A percentile compares a stretch with the other conserved stretches of the same genome.
Conservation (phyloP, 2,113 vertebrate species). For the Gambusia affinis region DNA sequence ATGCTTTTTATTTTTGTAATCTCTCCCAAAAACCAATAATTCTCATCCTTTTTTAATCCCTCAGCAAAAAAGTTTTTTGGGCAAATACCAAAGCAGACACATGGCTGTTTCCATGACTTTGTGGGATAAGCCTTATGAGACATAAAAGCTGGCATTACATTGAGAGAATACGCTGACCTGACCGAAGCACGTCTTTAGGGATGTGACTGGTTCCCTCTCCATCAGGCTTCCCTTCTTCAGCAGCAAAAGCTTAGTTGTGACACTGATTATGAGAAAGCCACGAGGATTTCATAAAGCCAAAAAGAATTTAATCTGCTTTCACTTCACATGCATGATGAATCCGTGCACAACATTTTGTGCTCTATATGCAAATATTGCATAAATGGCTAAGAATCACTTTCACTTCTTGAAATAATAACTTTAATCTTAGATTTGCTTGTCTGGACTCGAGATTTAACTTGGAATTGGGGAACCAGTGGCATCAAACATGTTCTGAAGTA, state of each 20-base stretch:
- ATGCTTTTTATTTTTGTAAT: neutral
- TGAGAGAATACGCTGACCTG: constrained; percentile 11
- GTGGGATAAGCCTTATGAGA: constrained; percentile 32
- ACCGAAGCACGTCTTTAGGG: constrained; percentile 15
- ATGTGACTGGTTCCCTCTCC: constrained; percentile 16
- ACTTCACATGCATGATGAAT: constrained; percentile 19
- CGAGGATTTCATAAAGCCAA: constrained; percentile 45
- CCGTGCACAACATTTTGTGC: constrained; percentile 13
- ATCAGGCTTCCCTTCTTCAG: constrained; percentile 23
- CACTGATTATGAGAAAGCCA: constrained; percentile 48
- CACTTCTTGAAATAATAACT: constrained; percentile 11
- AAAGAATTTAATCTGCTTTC: constrained; percentile 47
- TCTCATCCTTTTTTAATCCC: neutral
- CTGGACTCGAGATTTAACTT: constrained; percentile 11
- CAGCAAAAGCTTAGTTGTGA: constrained; percentile 45
- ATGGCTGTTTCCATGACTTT: constrained; percentile 1
- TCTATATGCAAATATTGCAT: constrained; percentile 21
- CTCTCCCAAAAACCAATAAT: constrained; percentile 5
- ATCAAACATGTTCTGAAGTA: neutral
- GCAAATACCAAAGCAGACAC: neutral
- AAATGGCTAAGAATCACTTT: constrained; percentile 24
- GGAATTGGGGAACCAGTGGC: neutral
- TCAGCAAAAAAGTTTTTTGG: neutral
- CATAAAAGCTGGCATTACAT: constrained; percentile 10
- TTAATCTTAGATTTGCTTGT: neutral